Evolutionary conservation across 2,113 vertebrate genomes (phyloP).

Genomic region (Mesocricetus auratus): DNA sequence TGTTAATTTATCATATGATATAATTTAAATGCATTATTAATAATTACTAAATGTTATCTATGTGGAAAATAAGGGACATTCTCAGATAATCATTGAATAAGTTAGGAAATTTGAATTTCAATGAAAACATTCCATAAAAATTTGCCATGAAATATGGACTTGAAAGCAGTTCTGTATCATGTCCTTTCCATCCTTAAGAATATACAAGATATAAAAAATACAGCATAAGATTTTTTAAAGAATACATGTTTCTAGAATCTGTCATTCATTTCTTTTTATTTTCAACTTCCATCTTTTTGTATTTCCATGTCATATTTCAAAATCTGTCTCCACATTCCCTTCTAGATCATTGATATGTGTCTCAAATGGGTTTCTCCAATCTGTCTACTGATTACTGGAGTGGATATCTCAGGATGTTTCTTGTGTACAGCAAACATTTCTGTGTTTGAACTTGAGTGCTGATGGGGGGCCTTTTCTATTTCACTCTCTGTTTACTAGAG

Average conservation of each 20-base stretch:
- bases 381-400: not conserved
- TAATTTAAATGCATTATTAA: not conserved
- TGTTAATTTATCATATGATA: not conserved
- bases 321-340: not conserved
- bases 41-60: not conserved
- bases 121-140: not conserved
- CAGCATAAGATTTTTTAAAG: not conserved
- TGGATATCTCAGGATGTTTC: not conserved
- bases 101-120: not conserved
- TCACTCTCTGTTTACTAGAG: not conserved
- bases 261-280: not conserved
- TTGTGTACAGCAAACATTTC: not conserved
- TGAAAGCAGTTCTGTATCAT: not conserved
- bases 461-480: not conserved
- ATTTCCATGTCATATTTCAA: not conserved
- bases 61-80: not conserved
- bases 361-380: not conserved
- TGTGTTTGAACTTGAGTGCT: not conserved
- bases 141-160: not conserved
- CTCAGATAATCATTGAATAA: not conserved
- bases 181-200: not conserved
- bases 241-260: not conserved
- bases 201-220: not conserved
- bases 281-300: not conserved
- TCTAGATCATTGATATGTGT: not conserved